Base-by-base conservation (phyloP, 1,140 invertebrate species). In the Aethina tumida region DNA sequence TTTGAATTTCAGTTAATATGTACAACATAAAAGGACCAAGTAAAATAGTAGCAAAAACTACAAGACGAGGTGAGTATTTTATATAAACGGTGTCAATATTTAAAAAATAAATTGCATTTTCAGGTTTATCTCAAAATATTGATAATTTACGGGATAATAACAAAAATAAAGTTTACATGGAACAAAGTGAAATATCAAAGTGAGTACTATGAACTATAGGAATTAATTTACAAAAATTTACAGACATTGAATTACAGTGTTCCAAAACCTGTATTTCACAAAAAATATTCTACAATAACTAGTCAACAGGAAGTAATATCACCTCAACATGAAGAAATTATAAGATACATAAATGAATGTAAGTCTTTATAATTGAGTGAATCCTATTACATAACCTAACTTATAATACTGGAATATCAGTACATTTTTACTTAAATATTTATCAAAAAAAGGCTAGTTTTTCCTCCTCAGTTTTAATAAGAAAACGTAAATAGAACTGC, bases 21-120 rank as follows among this genome's bases (percentile, higher is more conserved):
- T 88, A 87, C 69, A 85, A 83, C 50, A 77, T 87, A 49, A 85
- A 85, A 69, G 81, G 81, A 36, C 81, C 82, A 32, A 86, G 80
- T 64, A 86, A 88, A 68, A 82, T 86, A 55, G 81, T 84, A 46
- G 81, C 81, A 31, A 87, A 88, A 73, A 52, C 56, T n/a, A 81
- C 83, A 47, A 69, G 84, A 56, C 70, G 82, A 74, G 83, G 83
- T 85, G 68, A 63, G 29, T 13, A 19, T 10, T 32, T 9, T 25
- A 33, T 35, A 6, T n/a, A 35, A 43, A 39, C 41, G 8, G 28
- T 14, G 7, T 38, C 7, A 12, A 31, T 20, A 21, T 39, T 39
- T 15, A 16, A 12, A 37, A 4, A 10, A 29, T 31, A 16, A 7
- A 18, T 35, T 43, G 28, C 20, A 34, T 36, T 55, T 55, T 45